A percentile compares a stretch with the other conserved stretches of the same genome.
Conservation (phyloP, 1,140 invertebrate genomes). For the Eubasilissa regina region DNA sequence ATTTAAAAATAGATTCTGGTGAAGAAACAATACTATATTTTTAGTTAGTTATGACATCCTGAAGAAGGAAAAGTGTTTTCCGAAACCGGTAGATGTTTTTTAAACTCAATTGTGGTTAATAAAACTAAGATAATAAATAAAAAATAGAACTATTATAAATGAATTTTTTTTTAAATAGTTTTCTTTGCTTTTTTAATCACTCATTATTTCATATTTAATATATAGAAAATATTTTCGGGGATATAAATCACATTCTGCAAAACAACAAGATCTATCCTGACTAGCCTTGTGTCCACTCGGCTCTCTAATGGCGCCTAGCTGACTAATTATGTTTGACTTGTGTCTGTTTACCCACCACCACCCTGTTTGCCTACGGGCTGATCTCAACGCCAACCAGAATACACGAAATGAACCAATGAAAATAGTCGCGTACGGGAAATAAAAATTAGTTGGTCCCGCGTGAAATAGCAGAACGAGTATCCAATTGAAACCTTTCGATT, state of each 20-base stretch:
- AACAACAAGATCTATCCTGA: slow-evolving; percentile 28
- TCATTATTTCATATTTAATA: too few species aligned
- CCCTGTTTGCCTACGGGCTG: slow-evolving; percentile 26
- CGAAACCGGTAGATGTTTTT: too few species aligned
- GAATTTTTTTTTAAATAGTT: too few species aligned
- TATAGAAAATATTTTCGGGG: too few species aligned
- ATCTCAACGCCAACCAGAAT: background rate
- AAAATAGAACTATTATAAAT: too few species aligned
- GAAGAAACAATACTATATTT: too few species aligned
- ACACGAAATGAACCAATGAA: background rate
- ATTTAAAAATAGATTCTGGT: too few species aligned
- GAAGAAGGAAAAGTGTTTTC: too few species aligned
- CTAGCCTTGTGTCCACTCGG: slow-evolving; percentile 18
- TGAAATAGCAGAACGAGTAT: background rate
- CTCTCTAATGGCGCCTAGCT: slow-evolving; percentile 42
- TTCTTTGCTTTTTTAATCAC: too few species aligned
- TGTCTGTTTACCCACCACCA: slow-evolving; percentile 34
- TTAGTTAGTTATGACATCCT: too few species aligned
- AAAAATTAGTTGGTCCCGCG: background rate
- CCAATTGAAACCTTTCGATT: background rate
- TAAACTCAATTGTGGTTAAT: too few species aligned
- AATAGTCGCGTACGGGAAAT: background rate
- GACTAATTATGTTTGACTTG: slow-evolving; percentile 47
- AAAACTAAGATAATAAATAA: too few species aligned
- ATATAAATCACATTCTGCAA: background rate